A percentile compares a stretch with the other conserved stretches of the same genome.
Conservation (phyloP, 2,888 invertebrate genomes). For the Blastobasis adustella region DNA sequence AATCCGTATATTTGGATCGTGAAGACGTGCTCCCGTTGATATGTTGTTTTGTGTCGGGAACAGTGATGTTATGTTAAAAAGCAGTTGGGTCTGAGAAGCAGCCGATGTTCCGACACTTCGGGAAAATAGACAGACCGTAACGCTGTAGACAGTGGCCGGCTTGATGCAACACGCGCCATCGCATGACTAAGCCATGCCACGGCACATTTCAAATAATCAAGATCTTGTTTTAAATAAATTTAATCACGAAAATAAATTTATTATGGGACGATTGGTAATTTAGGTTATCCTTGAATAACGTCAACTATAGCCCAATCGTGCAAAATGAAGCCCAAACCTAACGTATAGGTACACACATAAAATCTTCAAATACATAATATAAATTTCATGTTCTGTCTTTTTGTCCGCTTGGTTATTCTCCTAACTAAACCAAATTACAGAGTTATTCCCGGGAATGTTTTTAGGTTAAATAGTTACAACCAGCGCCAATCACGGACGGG, state of each 20-base stretch:
- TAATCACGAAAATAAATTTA: background rate
- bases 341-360: too few species aligned
- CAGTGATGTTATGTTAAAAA: constrained; percentile 56
- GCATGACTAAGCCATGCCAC: background rate
- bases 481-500: too few species aligned
- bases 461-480: too few species aligned
- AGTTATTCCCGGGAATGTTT: too few species aligned
- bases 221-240: background rate
- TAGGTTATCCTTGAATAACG: background rate
- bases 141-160: constrained; percentile 30
- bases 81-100: constrained; percentile 36
- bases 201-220: background rate
- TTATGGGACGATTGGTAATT: background rate
- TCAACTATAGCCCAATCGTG: too few species aligned
- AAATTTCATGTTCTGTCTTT: too few species aligned
- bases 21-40: constrained; percentile 37
- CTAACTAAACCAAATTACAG: too few species aligned
- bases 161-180: constrained; percentile 25
- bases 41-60: constrained; percentile 52
- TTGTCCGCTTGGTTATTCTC: too few species aligned
- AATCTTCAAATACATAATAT: too few species aligned
- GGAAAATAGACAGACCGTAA: constrained; percentile 57
- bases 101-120: constrained; percentile 46
- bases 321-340: too few species aligned
- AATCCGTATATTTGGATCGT: constrained; percentile 34